Conservation (phyloP, 2,888 invertebrate species). For the Thera britannica region DNA sequence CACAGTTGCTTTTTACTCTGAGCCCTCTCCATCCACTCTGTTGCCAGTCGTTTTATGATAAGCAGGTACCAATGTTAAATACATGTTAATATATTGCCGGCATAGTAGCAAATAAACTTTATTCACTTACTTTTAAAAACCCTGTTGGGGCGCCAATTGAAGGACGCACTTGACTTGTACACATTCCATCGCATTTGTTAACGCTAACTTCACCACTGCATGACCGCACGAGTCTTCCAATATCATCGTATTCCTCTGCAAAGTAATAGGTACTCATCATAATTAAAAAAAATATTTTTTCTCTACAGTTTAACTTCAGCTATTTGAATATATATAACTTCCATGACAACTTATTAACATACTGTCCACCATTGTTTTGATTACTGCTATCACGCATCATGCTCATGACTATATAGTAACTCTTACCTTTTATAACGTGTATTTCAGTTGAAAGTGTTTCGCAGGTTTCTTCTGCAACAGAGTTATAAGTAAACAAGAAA, state of each 20-base stretch:
- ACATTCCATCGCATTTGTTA: constrained; percentile 97
- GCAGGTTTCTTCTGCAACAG: constrained; percentile 88
- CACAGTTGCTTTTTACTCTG: too few relatives aligned
- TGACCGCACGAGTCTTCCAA: constrained; percentile 92
- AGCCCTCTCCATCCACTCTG: too few relatives aligned
- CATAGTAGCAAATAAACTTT: background rate
- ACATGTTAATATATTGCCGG: background rate
- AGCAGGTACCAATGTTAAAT: background rate
- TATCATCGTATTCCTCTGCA: constrained; percentile 94
- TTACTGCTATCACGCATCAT: too few relatives aligned
- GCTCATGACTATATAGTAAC: background rate
- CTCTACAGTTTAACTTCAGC: too few relatives aligned
- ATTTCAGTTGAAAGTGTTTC: constrained; percentile 94
- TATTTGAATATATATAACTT: too few relatives aligned
- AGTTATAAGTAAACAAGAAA: constrained; percentile 42
- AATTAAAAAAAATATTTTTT: too few relatives aligned
- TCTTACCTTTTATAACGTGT: constrained; percentile 92
- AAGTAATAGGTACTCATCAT: constrained; percentile 22
- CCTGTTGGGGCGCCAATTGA: constrained; percentile 95
- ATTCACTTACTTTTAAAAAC: constrained; percentile 90
- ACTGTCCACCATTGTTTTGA: too few relatives aligned
- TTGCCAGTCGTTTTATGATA: too few relatives aligned
- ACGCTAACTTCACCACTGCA: constrained; percentile 96
- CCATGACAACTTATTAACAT: too few relatives aligned
- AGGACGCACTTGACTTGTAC: constrained; percentile 96